These are phyloP conservation scores for Pachyrhynchus sulphureomaculatus DNA, from an alignment of 1,140 invertebrate species.

Conservation along the genomic window DNA sequence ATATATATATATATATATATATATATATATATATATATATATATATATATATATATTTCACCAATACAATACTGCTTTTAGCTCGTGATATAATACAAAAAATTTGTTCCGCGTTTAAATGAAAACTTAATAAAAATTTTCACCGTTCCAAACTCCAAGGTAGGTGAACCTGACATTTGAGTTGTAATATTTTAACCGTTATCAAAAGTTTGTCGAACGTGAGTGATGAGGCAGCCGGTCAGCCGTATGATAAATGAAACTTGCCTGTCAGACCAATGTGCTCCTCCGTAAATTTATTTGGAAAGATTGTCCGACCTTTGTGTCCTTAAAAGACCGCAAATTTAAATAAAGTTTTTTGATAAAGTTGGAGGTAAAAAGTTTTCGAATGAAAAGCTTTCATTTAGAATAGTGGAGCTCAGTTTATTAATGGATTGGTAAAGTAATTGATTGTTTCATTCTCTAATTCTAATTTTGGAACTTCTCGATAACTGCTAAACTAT, in stretches of 20 bases:
- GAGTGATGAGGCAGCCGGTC: slow-evolving; percentile 40
- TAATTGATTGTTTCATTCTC: too few relatives aligned
- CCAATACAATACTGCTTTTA: too few relatives aligned
- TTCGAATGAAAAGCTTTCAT: too few relatives aligned
- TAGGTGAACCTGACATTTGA: slow-evolving; percentile 44
- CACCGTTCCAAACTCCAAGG: slow-evolving; percentile 22
- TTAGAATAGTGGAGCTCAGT: too few relatives aligned
- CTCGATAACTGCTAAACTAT: too few relatives aligned
- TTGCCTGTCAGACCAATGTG: slow-evolving; percentile 34
- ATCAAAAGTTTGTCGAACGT: slow-evolving; percentile 47
- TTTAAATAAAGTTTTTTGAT: slow-evolving; percentile 31
- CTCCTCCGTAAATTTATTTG: slow-evolving; percentile 24
- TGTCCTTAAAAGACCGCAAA: slow-evolving; percentile 30
- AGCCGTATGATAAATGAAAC: slow-evolving; percentile 42
- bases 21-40: too few relatives aligned
- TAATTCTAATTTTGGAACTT: too few relatives aligned
- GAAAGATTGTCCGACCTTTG: slow-evolving; percentile 21
- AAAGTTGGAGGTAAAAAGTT: slow-evolving; percentile 4
- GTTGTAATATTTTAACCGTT: slow-evolving; percentile 47
- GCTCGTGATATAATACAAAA: too few relatives aligned
- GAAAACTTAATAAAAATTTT: background rate
- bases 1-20: too few relatives aligned
- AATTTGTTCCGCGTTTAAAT: background rate
- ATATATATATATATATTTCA: too few relatives aligned
- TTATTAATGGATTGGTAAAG: too few relatives aligned